phyloP scores from a whole-genome alignment of 2,888 invertebrate species.

The Rhopalosiphum nymphaeae region DNA sequence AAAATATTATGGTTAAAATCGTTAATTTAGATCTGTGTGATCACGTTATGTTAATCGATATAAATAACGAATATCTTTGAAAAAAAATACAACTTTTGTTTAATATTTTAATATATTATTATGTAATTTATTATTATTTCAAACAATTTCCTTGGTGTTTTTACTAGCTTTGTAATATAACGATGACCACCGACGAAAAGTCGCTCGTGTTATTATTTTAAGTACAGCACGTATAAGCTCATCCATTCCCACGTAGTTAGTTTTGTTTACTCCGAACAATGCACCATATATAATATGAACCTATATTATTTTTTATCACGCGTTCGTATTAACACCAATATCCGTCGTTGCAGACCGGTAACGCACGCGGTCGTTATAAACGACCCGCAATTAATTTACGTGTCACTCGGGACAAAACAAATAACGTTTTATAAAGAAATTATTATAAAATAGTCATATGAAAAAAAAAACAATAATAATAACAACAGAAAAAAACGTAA shows the following conservation, averaged over 20 bases:
- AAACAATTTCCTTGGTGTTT: neutral
- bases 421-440: constrained; percentile 56
- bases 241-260: constrained; percentile 30
- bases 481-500: neutral
- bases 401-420: constrained; percentile 53
- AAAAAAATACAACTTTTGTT: neutral
- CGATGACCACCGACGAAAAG: constrained; percentile 24
- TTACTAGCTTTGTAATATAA: neutral
- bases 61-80: neutral
- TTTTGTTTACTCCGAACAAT: constrained; percentile 35
- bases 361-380: constrained; percentile 38
- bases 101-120: neutral
- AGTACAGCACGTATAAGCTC: neutral
- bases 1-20: neutral
- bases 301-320: neutral
- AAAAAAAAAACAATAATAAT: neutral
- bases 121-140: neutral
- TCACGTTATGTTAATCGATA: neutral
- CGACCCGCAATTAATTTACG: constrained; percentile 48
- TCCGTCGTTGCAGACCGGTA: neutral
- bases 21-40: neutral
- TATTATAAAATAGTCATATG: neutral
- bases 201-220: neutral
- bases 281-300: neutral
- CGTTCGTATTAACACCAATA: constrained; percentile 33